Conservation (phyloP, 2,888 invertebrate species). For the Pachydiplax longipennis region DNA sequence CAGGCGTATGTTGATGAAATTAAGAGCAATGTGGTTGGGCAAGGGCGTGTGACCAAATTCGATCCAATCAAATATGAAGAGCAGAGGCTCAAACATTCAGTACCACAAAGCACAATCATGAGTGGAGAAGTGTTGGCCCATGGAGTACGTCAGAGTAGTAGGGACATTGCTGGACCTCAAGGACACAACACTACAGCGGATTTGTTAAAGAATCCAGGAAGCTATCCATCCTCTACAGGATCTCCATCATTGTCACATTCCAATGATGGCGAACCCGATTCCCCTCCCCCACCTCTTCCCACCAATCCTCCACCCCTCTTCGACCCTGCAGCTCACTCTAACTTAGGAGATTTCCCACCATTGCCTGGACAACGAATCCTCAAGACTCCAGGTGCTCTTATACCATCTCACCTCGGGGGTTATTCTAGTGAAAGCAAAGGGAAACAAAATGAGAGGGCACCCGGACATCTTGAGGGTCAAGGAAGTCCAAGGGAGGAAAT, state of each 20-base stretch:
- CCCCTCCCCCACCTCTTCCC: constrained; percentile 20
- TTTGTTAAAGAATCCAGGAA: not conserved
- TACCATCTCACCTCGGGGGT: constrained; percentile 12
- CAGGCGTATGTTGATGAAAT: constrained; percentile 67
- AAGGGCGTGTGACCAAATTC: constrained; percentile 74
- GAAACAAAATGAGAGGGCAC: not conserved
- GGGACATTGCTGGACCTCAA: not conserved
- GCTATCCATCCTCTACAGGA: not conserved
- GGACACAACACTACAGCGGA: not conserved
- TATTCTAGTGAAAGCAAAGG: not conserved
- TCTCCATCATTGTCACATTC: not conserved
- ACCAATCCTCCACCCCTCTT: not conserved
- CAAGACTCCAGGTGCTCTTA: not conserved
- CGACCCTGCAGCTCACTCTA: not conserved
- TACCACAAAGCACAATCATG: not conserved
- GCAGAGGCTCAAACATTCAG: constrained; percentile 15
- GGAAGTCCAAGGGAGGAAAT: not conserved
- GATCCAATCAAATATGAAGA: constrained; percentile 50
- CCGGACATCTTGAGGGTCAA: not conserved
- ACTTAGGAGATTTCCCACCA: not conserved
- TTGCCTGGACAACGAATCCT: not conserved
- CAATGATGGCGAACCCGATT: not conserved
- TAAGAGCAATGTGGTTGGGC: constrained; percentile 76
- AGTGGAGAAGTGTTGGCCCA: not conserved
- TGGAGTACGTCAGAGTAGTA: not conserved